phyloP scores from a whole-genome alignment of 1,140 invertebrate genomes.

The Panagrolaimus sp. region DNA sequence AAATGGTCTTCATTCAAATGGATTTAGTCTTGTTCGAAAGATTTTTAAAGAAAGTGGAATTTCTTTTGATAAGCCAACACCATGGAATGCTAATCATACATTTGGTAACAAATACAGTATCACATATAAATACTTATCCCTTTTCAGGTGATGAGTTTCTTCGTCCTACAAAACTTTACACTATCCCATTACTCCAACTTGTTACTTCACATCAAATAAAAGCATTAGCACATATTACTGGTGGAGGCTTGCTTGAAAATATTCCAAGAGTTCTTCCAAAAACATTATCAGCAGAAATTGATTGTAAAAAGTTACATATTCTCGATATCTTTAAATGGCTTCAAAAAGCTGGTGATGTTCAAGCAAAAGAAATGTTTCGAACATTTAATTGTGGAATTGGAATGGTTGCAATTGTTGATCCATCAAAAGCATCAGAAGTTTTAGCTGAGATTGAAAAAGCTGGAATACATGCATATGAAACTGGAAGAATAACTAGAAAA shows the following conservation, averaged over 20 bases:
- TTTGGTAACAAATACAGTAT: conserved; percentile 58
- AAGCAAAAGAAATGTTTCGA: conserved; percentile 71
- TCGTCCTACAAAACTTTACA: conserved; percentile 85
- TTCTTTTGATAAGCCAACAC: conserved; percentile 68
- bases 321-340: conserved; percentile 65
- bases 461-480: conserved; percentile 13
- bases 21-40: conserved; percentile 84
- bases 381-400: conserved; percentile 91
- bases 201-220: conserved; percentile 71
- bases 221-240: conserved; percentile 88
- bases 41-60: conserved; percentile 68
- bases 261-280: conserved; percentile 69
- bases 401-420: conserved; percentile 71
- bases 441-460: not conserved
- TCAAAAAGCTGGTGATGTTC: conserved; percentile 66
- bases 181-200: conserved; percentile 69
- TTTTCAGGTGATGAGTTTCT: conserved; percentile 75
- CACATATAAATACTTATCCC: conserved; percentile 15
- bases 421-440: conserved; percentile 49
- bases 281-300: conserved; percentile 44
- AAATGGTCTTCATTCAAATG: conserved; percentile 86
- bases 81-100: conserved; percentile 67
- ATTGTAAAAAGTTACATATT: conserved; percentile 8
- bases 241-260: conserved; percentile 86
- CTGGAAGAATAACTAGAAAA: conserved; percentile 51